Base-by-base conservation (phyloP, 2,113 vertebrate species). In the Gallinago jamesoni region DNA sequence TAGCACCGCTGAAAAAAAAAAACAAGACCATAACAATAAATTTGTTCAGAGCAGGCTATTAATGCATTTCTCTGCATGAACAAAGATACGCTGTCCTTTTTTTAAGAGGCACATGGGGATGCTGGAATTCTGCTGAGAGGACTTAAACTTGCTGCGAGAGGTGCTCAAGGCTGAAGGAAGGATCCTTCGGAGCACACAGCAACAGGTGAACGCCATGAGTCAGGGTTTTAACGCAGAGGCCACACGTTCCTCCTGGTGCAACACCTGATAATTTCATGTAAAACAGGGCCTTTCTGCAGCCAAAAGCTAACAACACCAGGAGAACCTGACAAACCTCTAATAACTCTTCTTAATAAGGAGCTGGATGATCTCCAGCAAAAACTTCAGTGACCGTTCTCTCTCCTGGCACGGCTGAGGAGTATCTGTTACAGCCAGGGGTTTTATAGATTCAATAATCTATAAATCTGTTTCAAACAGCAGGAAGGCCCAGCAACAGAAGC, bases 291-390 rank as follows among this genome's bases (percentile, higher is more conserved):
- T 17, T 91, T 84, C 85, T 84, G n/a, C 52, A 76, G 62, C 45
- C 64, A 43, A 16, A 79, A 78, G 47, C 2, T 6, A 82, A 28
- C 33, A 89, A 68, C 14, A 70, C 68, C 62, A 69, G 57, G 48
- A 85, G 74, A 93, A 80, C n/a, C 55, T 43, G 68, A 94, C 79
- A 96, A 91, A 53, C 31, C 72, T 63, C 50, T 76, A 95, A 94
- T 81, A 96, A 81, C 73, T 93, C 72, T 90, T 90, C 31, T 95
- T 77, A 95, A 93, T 91, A 90, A 92, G 43, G 80, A 84, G 47
- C 50, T 92, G 93, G 90, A 68, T 0, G 6, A 43, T 31, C n/a
- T 87, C 89, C 84, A 90, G 68, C 72, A 63, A 89, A 89, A 41
- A 75, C 31, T 47, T 87, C 75, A 82, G 77, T 35, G 72, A 35